These are phyloP conservation scores for Adoxophyes honmai DNA, from an alignment of 1,140 invertebrate species.

Conservation along the genomic window DNA sequence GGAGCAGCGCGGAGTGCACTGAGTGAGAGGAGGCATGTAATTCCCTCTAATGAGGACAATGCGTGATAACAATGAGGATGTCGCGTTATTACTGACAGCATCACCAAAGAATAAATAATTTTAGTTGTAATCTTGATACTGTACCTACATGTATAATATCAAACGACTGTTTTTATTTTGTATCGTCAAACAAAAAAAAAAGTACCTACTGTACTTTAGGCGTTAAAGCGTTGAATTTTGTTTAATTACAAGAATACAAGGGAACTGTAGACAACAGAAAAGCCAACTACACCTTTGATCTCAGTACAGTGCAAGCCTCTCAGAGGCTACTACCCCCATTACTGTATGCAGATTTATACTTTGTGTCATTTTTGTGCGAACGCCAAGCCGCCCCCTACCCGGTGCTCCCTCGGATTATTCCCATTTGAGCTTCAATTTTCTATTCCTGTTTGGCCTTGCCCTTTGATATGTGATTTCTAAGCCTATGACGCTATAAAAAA, in stretches of 20 bases:
- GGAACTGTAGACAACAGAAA: constrained; percentile 27
- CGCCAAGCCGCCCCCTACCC: constrained; percentile 30
- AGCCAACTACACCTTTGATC: constrained; percentile 56
- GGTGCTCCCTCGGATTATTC: constrained; percentile 15
- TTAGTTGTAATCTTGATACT: no score
- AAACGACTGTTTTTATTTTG: no score
- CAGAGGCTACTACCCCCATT: constrained; percentile 60
- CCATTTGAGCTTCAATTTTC: constrained; percentile 2
- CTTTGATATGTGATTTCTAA: neutral
- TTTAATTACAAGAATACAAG: no score
- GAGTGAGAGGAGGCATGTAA: constrained; percentile 39
- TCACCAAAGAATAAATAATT: no score
- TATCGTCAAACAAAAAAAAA: no score
- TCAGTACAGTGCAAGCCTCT: constrained; percentile 52
- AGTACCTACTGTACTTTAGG: no score
- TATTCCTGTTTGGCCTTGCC: constrained; percentile 3
- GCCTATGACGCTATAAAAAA: neutral
- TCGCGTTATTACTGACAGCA: constrained; percentile 12
- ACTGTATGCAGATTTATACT: constrained; percentile 72
- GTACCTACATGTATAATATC: no score
- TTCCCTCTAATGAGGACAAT: constrained; percentile 58
- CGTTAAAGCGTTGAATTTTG: no score
- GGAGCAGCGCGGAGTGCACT: constrained; percentile 29
- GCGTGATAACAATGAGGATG: constrained; percentile 43
- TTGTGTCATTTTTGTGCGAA: constrained; percentile 68